Base-by-base conservation (phyloP, 2,113 vertebrate species). In the Natator depressus region DNA sequence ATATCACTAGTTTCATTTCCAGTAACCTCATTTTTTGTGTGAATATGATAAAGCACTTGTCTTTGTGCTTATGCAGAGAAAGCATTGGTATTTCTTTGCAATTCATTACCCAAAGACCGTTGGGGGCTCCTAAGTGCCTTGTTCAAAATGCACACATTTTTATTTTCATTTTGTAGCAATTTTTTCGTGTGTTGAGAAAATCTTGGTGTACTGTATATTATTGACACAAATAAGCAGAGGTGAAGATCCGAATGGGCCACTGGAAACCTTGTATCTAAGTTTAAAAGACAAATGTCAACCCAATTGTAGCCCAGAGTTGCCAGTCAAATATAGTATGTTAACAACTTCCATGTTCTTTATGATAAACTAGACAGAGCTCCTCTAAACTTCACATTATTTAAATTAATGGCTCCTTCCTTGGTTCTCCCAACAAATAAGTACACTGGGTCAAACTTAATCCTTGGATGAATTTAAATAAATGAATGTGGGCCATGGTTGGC, bases 11-110 rank as follows among this genome's bases (percentile, higher is more conserved):
- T 90, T 86, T 91, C 1, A 4, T 93, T 94, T 90, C 88, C 38
- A 59, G n/a, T 53, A 81, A 72, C 81, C 84, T 89, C 84, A 51
- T 55, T 27, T 31, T 85, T 82, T 90, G 62, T 49, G 75, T 89
- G 38, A 95, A 89, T 59, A 50, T 94, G 88, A 72, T 89, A n/a
- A 94, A 91, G 46, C 51, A 92, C 88, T 97, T 95, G 72, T 92
- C 75, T 90, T 93, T 93, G 88, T 96, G n/a, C 96, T 90, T 89
- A n/a, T 75, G 89, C 31, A 80, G 84, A 90, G 84, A 92, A 78
- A 82, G 79, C 1, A 62, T 5, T 3, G 4, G 1, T 49, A 13
- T 8, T 27, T 8, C 3, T 55, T 16, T 53, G 72, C 91, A 69
- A 87, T 80, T 89, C 91, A 57, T 88, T 94, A 90, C 80, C 55